Percentiles rank a stretch among this genome's conserved stretches.
Evolutionary conservation across 1,140 invertebrate genomes (phyloP).

Genomic region (Megalonaias nervosa): DNA sequence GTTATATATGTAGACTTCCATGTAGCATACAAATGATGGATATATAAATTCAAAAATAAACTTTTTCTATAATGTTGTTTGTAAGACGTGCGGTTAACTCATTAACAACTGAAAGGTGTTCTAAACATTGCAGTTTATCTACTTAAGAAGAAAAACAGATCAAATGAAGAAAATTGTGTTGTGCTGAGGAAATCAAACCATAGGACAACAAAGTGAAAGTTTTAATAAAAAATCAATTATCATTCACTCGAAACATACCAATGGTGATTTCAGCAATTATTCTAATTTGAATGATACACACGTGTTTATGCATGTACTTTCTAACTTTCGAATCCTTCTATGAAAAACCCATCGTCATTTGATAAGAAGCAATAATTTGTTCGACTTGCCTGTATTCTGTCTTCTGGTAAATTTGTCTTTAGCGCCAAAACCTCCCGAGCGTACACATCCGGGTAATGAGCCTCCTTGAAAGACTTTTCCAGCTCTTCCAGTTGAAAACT

Average conservation of each 20-base stretch:
- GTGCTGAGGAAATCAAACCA: too few species aligned
- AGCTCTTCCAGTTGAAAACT: constrained; percentile 98
- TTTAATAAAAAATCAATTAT: background rate
- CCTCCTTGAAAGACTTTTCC: constrained; percentile 98
- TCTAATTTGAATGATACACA: background rate
- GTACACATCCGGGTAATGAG: constrained; percentile 99
- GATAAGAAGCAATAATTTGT: too few species aligned
- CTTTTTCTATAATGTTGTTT: too few species aligned
- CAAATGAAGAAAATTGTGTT: too few species aligned
- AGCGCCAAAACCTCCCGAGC: constrained; percentile 96
- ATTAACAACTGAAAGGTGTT: too few species aligned
- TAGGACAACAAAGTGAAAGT: background rate
- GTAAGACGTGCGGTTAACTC: too few species aligned
- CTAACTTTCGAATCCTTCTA: background rate
- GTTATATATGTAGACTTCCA: too few species aligned
- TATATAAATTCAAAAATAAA: too few species aligned
- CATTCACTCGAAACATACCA: background rate
- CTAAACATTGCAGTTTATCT: too few species aligned
- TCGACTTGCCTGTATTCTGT: constrained; percentile 94
- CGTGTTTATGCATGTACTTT: background rate
- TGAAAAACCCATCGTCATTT: background rate
- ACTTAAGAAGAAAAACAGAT: too few species aligned
- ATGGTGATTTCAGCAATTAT: background rate
- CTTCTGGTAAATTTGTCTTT: constrained; percentile 98
- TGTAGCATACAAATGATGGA: too few species aligned